phyloP scores from a whole-genome alignment of 1,140 invertebrate species.

The Medauroidea extradentata region DNA sequence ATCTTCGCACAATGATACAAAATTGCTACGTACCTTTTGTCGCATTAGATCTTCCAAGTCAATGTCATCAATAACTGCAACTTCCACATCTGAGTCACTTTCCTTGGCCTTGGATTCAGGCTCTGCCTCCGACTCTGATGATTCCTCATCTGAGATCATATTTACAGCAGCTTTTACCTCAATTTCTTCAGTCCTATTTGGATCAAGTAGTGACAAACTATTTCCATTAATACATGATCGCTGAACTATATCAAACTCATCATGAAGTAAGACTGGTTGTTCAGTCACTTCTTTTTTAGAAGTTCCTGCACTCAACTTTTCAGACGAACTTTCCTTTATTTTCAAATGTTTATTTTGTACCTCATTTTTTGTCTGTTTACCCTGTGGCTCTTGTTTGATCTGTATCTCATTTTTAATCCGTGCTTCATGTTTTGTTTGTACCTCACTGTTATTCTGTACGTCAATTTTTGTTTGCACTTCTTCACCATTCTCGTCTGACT shows the following conservation, averaged over 20 bases:
- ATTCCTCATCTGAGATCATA: background rate
- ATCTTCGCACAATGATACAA: too few species aligned
- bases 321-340: conserved; percentile 22
- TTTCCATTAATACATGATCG: conserved; percentile 39
- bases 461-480: background rate
- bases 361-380: too few species aligned
- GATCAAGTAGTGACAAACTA: conserved; percentile 57
- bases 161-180: too few species aligned
- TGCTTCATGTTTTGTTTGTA: too few species aligned
- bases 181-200: background rate
- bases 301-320: conserved; percentile 31
- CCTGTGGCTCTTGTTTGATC: too few species aligned
- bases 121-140: conserved; percentile 8
- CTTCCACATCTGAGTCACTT: conserved; percentile 67
- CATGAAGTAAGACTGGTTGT: conserved; percentile 9
- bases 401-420: too few species aligned
- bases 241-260: conserved; percentile 9
- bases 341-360: background rate
- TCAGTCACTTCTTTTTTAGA: conserved; percentile 35
- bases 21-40: conserved; percentile 69
- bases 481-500: conserved; percentile 11
- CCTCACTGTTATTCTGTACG: too few species aligned
- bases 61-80: conserved; percentile 74
- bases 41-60: conserved; percentile 85
- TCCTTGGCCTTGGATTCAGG: conserved; percentile 41